Evolutionary conservation across 37 sponge, comb jelly and placozoan species (phyloP), one percentile per base, ranked within the genome.

Genomic region (Lycopodina hypogea): DNA sequence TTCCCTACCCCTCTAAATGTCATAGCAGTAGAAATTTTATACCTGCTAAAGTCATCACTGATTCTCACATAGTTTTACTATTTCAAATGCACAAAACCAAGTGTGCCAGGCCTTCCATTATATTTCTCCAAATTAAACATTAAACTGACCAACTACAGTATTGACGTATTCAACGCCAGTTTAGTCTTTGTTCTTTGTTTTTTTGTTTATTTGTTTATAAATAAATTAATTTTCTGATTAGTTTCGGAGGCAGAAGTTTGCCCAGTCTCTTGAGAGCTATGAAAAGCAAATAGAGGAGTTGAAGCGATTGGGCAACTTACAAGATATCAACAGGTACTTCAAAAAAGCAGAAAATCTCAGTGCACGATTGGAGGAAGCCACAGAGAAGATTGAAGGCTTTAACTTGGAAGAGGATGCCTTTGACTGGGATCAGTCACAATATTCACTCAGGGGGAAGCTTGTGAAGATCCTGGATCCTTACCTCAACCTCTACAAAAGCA

Each of bases 361-460:
- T 19, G 36, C 52, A 19, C 89, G 88, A 21, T 88, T 99, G 15
- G 96, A 99, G 22, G 90, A 88, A n/a, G 99, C 99, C 19, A 77
- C 79, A 39, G 94, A 86, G 28, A 99, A 89, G 78, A 90, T 96
- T 72, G 99, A 99, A 42, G 90, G 89, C 1, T 94, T 99, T 88
- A 96, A 96, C 71, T 33, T 40, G 1, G 99, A 99, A 65, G 99
- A 99, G 73, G 99, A 99, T 73, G 90, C 94, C 23, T 99, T 99
- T 80, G 99, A 99, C 42, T 99, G 99, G 99, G 94, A 99, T 62
- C 75, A 88, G 28, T 89, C 96, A 1, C 84, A 96, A 59, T 99
- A 99, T 74, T 96, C 99, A 50, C 84, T 80, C 33, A 84, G 90
- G 56, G 87, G 68, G 32, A 84, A 95, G 72, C 90, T 95, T 17